phyloP scores from a whole-genome alignment of 2,113 vertebrate species.

The Helogale parvula region DNA sequence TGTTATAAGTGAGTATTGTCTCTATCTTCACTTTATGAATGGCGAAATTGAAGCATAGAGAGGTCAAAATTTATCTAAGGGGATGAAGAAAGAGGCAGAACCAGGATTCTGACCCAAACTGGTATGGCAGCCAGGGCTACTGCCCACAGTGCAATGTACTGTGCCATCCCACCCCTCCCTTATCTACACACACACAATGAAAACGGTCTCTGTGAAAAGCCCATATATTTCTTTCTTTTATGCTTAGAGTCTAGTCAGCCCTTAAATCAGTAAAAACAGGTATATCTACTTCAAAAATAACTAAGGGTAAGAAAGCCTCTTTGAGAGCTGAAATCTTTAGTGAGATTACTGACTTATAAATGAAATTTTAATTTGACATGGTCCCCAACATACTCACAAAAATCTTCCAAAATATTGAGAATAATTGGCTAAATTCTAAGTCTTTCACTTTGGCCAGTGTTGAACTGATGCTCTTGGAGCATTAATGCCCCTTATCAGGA shows the following conservation, averaged over 20 bases:
- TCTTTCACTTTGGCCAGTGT: background rate
- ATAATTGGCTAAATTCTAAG: background rate
- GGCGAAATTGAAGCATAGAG: background rate
- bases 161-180: fast-evolving
- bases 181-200: background rate
- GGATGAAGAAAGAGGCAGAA: background rate
- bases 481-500: fast-evolving
- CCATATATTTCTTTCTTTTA: background rate
- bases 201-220: background rate
- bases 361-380: background rate
- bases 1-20: background rate
- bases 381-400: background rate
- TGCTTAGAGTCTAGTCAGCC: background rate
- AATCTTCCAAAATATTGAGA: slow-evolving; percentile 4
- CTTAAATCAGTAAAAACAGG: background rate
- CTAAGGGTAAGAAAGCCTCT: background rate
- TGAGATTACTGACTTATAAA: background rate
- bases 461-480: background rate
- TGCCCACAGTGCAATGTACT: fast-evolving
- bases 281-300: background rate
- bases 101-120: too few species aligned
- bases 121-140: fast-evolving
- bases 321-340: background rate
- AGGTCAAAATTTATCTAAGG: background rate
- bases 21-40: background rate